Evolutionary conservation across 2,113 vertebrate genomes (phyloP).

Genomic region (Coregonus clupeaformis): DNA sequence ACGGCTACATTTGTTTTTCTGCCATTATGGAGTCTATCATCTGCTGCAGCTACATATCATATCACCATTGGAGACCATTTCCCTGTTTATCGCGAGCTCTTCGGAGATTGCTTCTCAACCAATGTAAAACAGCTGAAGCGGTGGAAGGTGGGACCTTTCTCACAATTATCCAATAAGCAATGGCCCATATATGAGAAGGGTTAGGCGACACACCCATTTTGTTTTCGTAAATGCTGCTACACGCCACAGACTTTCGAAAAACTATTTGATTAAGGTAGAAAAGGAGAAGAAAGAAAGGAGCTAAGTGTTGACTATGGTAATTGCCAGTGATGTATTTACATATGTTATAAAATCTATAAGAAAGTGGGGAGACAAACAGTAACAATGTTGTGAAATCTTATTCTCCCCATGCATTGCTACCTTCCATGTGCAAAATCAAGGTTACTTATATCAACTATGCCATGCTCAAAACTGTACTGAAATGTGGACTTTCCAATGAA

Average conservation of each 20-base stretch:
- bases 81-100: constrained; percentile 29
- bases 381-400: background rate
- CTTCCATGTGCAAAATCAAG: background rate
- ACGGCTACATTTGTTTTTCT: constrained; percentile 3
- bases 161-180: background rate
- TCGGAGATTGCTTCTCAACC: constrained; percentile 7
- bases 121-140: constrained; percentile 6
- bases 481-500: constrained; percentile 12
- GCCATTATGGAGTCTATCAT: background rate
- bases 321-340: too few species aligned
- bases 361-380: too few species aligned
- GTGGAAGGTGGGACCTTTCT: constrained; percentile 16
- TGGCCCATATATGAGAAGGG: too few species aligned
- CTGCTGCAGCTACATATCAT: constrained; percentile 13
- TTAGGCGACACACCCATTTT: background rate
- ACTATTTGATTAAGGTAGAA: too few species aligned
- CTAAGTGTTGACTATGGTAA: too few species aligned
- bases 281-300: too few species aligned
- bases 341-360: too few species aligned
- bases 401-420: background rate
- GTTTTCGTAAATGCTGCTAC: background rate
- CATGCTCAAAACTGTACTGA: background rate
- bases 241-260: too few species aligned
- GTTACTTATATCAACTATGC: too few species aligned
- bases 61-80: constrained; percentile 41